Evolutionary conservation across 2,888 invertebrate species (phyloP), one percentile per base, ranked within the genome.

Genomic region (Drosophila kokeensis): DNA sequence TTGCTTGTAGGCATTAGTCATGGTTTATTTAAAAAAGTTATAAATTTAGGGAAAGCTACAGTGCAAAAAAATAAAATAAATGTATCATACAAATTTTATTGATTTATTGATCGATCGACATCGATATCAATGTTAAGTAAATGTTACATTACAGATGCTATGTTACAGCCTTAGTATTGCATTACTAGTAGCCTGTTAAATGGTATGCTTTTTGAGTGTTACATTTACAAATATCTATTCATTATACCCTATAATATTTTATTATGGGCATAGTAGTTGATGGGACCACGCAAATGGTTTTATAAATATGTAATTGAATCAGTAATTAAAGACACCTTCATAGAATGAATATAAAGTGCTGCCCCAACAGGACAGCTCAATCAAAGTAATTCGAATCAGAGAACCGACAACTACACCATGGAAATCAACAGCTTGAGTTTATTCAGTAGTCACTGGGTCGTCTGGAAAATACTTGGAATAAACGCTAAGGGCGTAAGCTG

Each of bases 401-500:
- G 3, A 15, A 11, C 4, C 7, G 11, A 40, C 13, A 36, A 30
- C 52, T 13, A 34, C 49, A n/a, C 32, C 10, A 81, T 72, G 78
- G 1, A 27, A 11, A 52, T 81, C 15, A 68, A 86, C 36, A 88
- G 87, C 30, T 34, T 66, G 27, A 60, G 18, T 7, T 83, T 79
- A 48, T 79, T 91, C 34, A 66, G 62, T 6, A 80, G 70, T 32
- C 90, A 83, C 36, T 82, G 81, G 81, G 36, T 66, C 11, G 76
- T 64, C n/a, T 90, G 89, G 87, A 79, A 71, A 18, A 7, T 84
- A 2, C 30, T 86, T 32, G 90, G 91, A 7, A 53, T 65, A 6
- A 64, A 65, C 21, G 29, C 61, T 7, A 15, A 52, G 2, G 57
- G 68, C 4, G 30, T 68, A 4, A 40, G 1, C 1, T 53, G 65